phyloP scores from a whole-genome alignment of 2,797 vertebrate species.

The Octomys mimax region DNA sequence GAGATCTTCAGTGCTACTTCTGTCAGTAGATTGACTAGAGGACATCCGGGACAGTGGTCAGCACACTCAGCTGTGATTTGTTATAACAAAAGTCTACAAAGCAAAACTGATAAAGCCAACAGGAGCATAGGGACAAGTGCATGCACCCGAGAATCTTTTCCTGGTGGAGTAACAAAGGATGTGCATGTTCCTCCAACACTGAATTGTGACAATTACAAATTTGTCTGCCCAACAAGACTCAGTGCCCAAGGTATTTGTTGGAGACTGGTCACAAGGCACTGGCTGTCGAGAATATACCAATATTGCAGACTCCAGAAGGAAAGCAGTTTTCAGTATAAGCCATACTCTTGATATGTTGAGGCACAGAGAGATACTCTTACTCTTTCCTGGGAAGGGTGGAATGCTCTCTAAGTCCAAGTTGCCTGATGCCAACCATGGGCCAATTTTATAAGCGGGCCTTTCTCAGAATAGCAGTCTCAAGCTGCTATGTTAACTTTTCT shows the following conservation, averaged over 20 bases:
- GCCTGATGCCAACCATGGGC: background rate
- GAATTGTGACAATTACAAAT: background rate
- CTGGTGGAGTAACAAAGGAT: background rate
- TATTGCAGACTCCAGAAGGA: background rate
- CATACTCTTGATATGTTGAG: background rate
- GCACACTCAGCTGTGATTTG: background rate
- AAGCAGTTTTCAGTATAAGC: background rate
- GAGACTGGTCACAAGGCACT: background rate
- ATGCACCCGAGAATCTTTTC: background rate
- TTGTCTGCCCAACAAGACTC: background rate
- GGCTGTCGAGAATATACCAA: background rate
- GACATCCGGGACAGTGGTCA: background rate
- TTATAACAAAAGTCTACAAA: background rate
- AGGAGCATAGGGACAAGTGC: background rate
- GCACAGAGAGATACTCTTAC: background rate
- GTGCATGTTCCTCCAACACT: background rate
- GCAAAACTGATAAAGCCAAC: background rate
- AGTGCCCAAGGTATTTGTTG: background rate
- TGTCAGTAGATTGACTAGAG: background rate
- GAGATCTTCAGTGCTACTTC: background rate
- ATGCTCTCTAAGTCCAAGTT: background rate
- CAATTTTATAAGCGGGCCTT: background rate
- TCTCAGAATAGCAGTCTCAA: background rate
- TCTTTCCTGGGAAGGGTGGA: background rate
- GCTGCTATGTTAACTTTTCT: background rate